Conservation (phyloP, 1,140 invertebrate species). For the Hyles vespertilio region DNA sequence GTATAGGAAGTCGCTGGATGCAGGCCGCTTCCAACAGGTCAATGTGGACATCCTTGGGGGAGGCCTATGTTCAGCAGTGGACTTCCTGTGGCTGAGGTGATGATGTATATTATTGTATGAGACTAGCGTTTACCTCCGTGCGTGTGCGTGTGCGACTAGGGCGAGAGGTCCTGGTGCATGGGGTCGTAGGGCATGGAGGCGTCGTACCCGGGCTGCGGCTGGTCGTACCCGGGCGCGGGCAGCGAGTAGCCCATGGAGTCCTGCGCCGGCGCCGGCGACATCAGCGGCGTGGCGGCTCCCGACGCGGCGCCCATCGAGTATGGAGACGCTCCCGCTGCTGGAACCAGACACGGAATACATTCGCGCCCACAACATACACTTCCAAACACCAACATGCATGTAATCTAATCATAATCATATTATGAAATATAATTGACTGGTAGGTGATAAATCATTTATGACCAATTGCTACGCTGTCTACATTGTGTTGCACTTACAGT, state of each 20-base stretch:
- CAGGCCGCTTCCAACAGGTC: no score
- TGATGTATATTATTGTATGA: not conserved
- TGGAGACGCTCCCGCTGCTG: conserved; percentile 87
- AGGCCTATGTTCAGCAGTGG: no score
- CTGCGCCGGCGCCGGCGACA: conserved; percentile 93
- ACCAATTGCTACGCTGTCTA: no score
- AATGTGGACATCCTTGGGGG: no score
- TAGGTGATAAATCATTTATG: no score
- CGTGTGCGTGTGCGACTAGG: conserved; percentile 42
- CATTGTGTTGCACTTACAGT: no score
- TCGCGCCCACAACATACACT: not conserved
- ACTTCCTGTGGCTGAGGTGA: no score
- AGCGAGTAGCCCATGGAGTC: conserved; percentile 93
- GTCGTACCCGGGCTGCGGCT: conserved; percentile 88
- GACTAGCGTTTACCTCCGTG: not conserved
- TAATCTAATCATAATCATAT: no score
- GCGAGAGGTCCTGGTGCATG: conserved; percentile 87
- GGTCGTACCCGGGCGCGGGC: conserved; percentile 89
- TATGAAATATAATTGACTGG: no score
- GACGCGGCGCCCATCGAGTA: conserved; percentile 92
- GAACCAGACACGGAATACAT: conserved; percentile 11
- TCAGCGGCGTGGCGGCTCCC: conserved; percentile 93
- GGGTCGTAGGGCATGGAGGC: conserved; percentile 92
- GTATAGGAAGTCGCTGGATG: no score
- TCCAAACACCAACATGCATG: not conserved